Evolutionary conservation across 2,888 invertebrate genomes (phyloP).

Genomic region (Torymus aiolomorphi): DNA sequence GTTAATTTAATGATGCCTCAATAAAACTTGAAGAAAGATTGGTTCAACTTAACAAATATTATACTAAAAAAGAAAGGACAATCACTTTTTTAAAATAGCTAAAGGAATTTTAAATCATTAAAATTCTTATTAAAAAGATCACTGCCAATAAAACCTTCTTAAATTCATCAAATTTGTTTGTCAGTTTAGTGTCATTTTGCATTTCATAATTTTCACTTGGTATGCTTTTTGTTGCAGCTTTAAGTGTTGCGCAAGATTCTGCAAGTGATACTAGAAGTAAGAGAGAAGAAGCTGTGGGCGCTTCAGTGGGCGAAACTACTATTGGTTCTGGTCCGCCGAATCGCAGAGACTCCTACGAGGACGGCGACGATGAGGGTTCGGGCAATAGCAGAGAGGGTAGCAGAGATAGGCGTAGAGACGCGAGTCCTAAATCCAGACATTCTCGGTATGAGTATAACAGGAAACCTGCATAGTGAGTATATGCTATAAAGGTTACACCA

Average conservation of each 20-base stretch:
- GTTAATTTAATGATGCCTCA: no score
- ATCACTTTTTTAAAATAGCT: no score
- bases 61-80: no score
- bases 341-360: conserved; percentile 72
- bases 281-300: conserved; percentile 73
- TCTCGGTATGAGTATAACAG: conserved; percentile 70
- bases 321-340: conserved; percentile 64
- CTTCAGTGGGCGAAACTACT: conserved; percentile 68
- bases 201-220: no score
- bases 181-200: no score
- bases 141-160: no score
- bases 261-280: conserved; percentile 68
- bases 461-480: conserved; percentile 68
- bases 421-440: conserved; percentile 68
- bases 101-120: no score
- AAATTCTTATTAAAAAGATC: no score
- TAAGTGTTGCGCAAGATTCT: conserved; percentile 65
- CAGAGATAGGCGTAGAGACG: conserved; percentile 70
- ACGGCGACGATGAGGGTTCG: conserved; percentile 72
- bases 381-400: conserved; percentile 72
- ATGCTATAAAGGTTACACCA: conserved; percentile 1
- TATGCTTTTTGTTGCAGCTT: conserved; percentile 58
- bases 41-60: no score
- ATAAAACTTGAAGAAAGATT: no score
- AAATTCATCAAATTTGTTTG: no score